Evolutionary conservation across 1,140 invertebrate species (phyloP), one percentile per base, ranked within the genome.

Genomic region (Drosophila littoralis): DNA sequence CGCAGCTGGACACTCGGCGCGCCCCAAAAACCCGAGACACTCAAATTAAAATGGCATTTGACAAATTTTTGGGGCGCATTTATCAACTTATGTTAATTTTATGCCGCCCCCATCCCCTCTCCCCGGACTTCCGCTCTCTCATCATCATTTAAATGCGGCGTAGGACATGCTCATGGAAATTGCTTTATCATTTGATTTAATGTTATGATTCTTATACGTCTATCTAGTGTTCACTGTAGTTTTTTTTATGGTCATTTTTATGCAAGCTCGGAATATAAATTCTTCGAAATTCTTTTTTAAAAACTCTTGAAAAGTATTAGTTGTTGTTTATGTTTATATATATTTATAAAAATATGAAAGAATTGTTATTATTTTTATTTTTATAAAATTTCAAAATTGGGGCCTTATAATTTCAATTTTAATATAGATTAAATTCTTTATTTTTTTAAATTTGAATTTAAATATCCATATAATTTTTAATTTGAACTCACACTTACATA

Each of bases 1-100:
- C 51, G 1, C 9, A 43, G 45, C 57, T 66, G 63, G 52, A 58
- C 63, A 35, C 32, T 17, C 15, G 59, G 46, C 77, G 61, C 81
- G 33, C 81, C 81, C 68, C 46, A 40, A 38, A 68, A 69, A 61
- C 66, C 63, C 40, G 43, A 72, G 60, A 69, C 59, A 84, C 79
- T 74, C 57, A 70, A 85, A 82, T 85, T 86, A 86, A 88, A 88
- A 79, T 63, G 64, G 68, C 72, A 88, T 88, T 82, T 86, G 79
- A 88, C 83, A 82, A 82, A 86, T 83, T 86, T 86, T 70, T 74
- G 15, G 48, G 52, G 28, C 66, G 65, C 69, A 81, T 85, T 81
- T 81, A 86, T 85, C 82, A 86, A 69, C 54, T 81, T 68, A 75
- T 86, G 70, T 75, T 86, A 69, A 81, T 65, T 82, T 85, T 63